Base-by-base conservation (phyloP, 2,113 vertebrate genomes). In the Speoplatyrhinus poulsoni region DNA sequence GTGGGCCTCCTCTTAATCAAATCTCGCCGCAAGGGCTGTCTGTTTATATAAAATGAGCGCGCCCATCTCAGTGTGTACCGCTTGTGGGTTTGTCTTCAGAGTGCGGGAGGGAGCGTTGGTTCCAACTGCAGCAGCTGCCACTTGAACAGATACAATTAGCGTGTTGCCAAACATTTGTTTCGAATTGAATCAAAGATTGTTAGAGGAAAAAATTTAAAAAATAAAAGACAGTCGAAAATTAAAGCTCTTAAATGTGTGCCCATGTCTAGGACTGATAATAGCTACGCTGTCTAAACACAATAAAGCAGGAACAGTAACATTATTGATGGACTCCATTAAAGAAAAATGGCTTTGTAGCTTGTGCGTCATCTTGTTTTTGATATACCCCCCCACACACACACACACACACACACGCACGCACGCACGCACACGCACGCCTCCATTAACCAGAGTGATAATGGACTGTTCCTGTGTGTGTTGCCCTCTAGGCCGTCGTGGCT, bases 1-100 rank as follows among this genome's bases (percentile, higher is more conserved):
- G 86, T 72, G 85, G 81, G 77, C 87, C 91, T 91, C 90, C 89
- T 91, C 88, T 88, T 91, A 89, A 92, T 93, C 91, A 94, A 85
- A 88, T 85, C 72, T 74, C 69, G 86, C 90, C 90, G 89, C 89
- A 89, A 82, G 80, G 75, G 52, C 70, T 76, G 79, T 84, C 81
- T 90, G 88, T 91, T 92, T 93, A 92, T 65, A 75, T 82, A 86
- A 89, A 89, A 80, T 82, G 80, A 92, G 81, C 84, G 81, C 85
- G 80, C 88, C 82, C 90, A 73, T 78, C 85, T 82, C 52, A 83
- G 85, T 85, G 88, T 90, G 90, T 90, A 91, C 90, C 84, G 78
- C 75, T 78, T 82, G 81, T 15, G 86, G 89, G 73, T 88, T 88
- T 70, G 46, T 72, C 76, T 87, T 73, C 3, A 49, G 10, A 53